These are phyloP conservation scores for Drosophila colorata DNA, from an alignment of 2,888 invertebrate species.

Conservation along the genomic window DNA sequence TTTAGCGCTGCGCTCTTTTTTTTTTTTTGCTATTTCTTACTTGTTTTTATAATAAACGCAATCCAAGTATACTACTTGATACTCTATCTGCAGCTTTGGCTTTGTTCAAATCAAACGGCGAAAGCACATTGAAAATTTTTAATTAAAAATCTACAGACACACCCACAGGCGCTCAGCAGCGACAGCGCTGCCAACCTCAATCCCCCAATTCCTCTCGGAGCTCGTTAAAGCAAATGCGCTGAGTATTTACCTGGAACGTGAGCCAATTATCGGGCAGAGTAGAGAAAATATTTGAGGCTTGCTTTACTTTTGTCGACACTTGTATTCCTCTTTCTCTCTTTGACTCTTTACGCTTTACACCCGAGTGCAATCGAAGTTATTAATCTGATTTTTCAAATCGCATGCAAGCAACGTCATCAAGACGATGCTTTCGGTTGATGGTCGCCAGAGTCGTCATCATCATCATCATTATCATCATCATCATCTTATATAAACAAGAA, in stretches of 20 bases:
- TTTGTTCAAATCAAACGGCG: slow-evolving; percentile 56
- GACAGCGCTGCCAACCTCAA: slow-evolving; percentile 13
- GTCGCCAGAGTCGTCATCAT: slow-evolving; percentile 32
- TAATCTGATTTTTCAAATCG: slow-evolving; percentile 78
- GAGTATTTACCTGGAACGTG: slow-evolving; percentile 78
- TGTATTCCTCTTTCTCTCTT: slow-evolving; percentile 2
- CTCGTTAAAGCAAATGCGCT: slow-evolving; percentile 63
- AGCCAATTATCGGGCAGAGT: slow-evolving; percentile 71
- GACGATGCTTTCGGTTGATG: slow-evolving; percentile 1
- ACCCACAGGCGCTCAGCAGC: slow-evolving; percentile 17
- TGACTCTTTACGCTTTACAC: slow-evolving; percentile 7
- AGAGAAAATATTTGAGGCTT: slow-evolving; percentile 33
- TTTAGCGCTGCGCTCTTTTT: no score
- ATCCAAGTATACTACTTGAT: slow-evolving; percentile 22
- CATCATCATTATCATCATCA: slow-evolving; percentile 39
- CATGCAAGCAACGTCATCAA: slow-evolving; percentile 73
- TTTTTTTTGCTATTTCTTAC: not conserved
- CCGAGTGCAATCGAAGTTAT: slow-evolving; percentile 71
- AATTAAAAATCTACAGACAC: slow-evolving; percentile 69
- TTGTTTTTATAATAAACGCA: not conserved
- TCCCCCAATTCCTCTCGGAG: slow-evolving; percentile 3
- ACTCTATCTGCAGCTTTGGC: slow-evolving; percentile 58
- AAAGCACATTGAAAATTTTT: slow-evolving; percentile 51
- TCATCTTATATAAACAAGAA: slow-evolving; percentile 70
- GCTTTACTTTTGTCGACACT: slow-evolving; percentile 37